Conservation (phyloP, 2,888 invertebrate species). For the Mimumesa dahlbomi region DNA sequence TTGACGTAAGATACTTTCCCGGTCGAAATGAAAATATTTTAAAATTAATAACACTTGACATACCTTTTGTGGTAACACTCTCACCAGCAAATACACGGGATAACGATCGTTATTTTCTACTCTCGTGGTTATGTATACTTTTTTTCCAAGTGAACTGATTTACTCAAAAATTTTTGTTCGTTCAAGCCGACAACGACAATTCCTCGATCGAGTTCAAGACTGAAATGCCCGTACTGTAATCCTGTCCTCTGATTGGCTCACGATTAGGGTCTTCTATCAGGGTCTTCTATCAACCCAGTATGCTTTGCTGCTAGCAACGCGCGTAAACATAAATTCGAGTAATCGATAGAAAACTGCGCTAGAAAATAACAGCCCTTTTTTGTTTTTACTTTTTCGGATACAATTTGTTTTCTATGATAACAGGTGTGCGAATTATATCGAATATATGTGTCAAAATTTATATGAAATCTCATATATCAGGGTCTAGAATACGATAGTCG, state of each 20-base stretch:
- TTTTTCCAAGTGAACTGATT: conserved; percentile 51
- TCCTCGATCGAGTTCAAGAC: conserved; percentile 75
- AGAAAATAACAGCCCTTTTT: neutral
- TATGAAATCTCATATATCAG: no score
- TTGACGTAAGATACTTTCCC: conserved; percentile 54
- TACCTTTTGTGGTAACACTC: conserved; percentile 70
- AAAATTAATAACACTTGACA: conserved; percentile 48
- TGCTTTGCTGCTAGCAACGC: conserved; percentile 72
- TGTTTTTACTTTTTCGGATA: neutral
- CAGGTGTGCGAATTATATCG: neutral
- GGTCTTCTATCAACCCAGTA: conserved; percentile 79
- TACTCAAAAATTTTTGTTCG: conserved; percentile 69
- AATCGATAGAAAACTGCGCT: conserved; percentile 28
- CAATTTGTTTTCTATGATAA: neutral
- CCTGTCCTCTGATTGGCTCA: conserved; percentile 75
- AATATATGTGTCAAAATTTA: no score
- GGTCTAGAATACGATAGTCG: no score
- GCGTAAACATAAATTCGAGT: conserved; percentile 63
- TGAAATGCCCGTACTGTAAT: conserved; percentile 69
- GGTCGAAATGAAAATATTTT: conserved; percentile 39
- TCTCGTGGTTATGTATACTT: conserved; percentile 17
- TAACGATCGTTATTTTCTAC: conserved; percentile 39
- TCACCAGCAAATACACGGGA: conserved; percentile 57
- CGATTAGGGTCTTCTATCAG: conserved; percentile 80
- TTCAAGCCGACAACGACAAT: conserved; percentile 72